These are phyloP conservation scores for Barypeithes pellucidus DNA, from an alignment of 2,888 invertebrate genomes.

Conservation along the genomic window DNA sequence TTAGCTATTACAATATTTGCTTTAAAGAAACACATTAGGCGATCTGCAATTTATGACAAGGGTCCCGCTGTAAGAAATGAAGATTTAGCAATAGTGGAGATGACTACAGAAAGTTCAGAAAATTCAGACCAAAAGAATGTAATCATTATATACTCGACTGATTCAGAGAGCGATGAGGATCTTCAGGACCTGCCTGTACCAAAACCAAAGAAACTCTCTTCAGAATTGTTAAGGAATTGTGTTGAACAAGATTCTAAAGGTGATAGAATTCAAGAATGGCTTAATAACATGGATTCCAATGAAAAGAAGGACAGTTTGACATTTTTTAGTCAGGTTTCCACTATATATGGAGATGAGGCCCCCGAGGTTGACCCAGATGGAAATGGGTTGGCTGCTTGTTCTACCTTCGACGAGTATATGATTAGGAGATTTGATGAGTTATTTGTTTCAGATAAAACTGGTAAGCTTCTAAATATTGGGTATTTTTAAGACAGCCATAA, in stretches of 20 bases:
- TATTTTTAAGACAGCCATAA: neutral
- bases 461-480: constrained; percentile 11
- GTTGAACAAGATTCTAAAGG: constrained; percentile 46
- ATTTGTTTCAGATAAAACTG: constrained; percentile 53
- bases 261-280: constrained; percentile 57
- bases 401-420: constrained; percentile 57
- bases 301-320: constrained; percentile 49
- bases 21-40: constrained; percentile 63
- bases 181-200: neutral
- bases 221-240: constrained; percentile 16
- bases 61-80: constrained; percentile 53
- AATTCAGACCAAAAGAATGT: constrained; percentile 52
- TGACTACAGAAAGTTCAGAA: constrained; percentile 50
- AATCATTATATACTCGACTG: constrained; percentile 42
- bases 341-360: constrained; percentile 57
- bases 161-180: constrained; percentile 16
- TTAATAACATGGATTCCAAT: constrained; percentile 56
- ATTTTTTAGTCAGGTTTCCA: constrained; percentile 61
- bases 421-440: constrained; percentile 61
- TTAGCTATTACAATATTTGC: constrained; percentile 63
- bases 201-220: constrained; percentile 10
- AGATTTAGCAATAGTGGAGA: constrained; percentile 53
- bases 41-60: constrained; percentile 61
- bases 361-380: constrained; percentile 48
- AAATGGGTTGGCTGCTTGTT: constrained; percentile 57